Evolutionary conservation across 2,888 invertebrate genomes (phyloP).

Genomic region (Globia sparganii): DNA sequence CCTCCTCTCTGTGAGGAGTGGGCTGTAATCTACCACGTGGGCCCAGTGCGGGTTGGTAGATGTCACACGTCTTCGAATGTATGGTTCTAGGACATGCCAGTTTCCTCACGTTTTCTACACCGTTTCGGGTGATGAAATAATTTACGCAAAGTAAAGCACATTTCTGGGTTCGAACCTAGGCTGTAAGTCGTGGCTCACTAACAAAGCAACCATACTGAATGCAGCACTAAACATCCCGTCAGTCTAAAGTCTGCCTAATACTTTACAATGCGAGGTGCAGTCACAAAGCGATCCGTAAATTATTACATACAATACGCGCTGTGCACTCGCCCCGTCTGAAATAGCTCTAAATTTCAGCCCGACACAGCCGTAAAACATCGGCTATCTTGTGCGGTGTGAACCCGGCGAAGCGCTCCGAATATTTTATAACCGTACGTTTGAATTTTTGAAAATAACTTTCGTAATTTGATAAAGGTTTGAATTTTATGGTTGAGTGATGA

Average conservation of each 20-base stretch:
- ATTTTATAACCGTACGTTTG: slow-evolving; percentile 57
- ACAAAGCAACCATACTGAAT: background rate
- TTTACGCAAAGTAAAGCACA: background rate
- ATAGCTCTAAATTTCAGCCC: slow-evolving; percentile 54
- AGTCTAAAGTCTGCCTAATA: slow-evolving; percentile 21
- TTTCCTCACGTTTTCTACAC: background rate
- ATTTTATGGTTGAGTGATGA: background rate
- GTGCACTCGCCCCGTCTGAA: slow-evolving; percentile 54
- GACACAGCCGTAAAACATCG: slow-evolving; percentile 57
- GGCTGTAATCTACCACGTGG: background rate
- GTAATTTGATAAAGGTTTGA: slow-evolving; percentile 24
- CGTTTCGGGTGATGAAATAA: background rate
- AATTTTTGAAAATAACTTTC: slow-evolving; percentile 60
- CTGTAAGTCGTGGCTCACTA: background rate
- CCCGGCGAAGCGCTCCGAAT: slow-evolving; percentile 51
- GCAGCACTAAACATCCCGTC: slow-evolving; percentile 12
- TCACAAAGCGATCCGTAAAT: slow-evolving; percentile 59
- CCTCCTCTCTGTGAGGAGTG: background rate
- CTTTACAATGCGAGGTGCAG: slow-evolving; percentile 24
- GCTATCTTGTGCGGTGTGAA: slow-evolving; percentile 61
- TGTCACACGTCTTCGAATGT: background rate
- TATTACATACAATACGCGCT: slow-evolving; percentile 55
- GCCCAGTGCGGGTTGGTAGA: background rate
- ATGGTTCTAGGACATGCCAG: background rate
- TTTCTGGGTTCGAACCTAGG: background rate